Percentiles rank a stretch among this genome's conserved stretches.
Conservation (phyloP, 1,140 invertebrate species). For the Metopolophium dirhodum region DNA sequence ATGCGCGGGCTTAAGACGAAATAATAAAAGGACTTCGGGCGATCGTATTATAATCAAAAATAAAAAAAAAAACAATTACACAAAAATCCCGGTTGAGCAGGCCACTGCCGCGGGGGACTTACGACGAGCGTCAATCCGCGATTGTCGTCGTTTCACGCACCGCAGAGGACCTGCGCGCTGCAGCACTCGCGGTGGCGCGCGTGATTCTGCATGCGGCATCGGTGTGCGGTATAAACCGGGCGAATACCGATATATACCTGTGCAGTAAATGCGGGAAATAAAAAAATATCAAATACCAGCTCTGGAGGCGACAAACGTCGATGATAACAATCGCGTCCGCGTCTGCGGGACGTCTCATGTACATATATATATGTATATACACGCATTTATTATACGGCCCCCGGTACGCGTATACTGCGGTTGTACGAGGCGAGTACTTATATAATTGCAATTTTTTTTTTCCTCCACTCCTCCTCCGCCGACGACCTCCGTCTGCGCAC, state of each 20-base stretch:
- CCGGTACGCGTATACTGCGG: not conserved
- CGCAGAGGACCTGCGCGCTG: no score
- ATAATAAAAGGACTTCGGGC: no score
- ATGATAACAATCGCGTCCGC: constrained; percentile 31
- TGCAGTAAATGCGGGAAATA: not conserved
- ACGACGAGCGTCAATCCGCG: no score
- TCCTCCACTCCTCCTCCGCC: not conserved
- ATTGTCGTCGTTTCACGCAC: no score
- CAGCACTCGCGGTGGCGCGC: not conserved
- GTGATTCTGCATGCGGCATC: not conserved
- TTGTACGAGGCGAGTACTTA: not conserved
- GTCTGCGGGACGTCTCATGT: not conserved
- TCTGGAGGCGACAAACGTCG: not conserved
- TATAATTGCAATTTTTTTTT: constrained; percentile 38
- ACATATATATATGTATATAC: not conserved
- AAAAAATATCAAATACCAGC: not conserved
- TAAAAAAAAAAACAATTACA: no score
- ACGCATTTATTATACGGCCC: not conserved
- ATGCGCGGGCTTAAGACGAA: not conserved
- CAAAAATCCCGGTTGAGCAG: no score
- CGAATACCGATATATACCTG: not conserved
- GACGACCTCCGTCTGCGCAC: not conserved
- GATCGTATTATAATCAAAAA: not conserved
- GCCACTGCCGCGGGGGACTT: no score
- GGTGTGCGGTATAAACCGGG: not conserved